Evolutionary conservation across 2,888 invertebrate species (phyloP).

Genomic region (Dicycla oo): DNA sequence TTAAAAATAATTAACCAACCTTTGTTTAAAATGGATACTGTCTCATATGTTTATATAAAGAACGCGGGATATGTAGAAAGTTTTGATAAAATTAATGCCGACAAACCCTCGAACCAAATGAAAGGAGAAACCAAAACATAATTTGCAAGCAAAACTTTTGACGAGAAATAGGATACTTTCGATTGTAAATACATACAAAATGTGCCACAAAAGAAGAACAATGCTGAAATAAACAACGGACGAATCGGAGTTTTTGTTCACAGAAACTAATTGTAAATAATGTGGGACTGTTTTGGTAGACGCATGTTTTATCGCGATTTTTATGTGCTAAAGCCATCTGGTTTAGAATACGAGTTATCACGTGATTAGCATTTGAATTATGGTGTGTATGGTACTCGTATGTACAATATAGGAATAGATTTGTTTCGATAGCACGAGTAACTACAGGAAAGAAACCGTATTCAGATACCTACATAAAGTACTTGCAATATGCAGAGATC

Average conservation of each 20-base stretch:
- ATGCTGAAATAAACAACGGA: constrained; percentile 77
- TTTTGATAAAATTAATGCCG: constrained; percentile 15
- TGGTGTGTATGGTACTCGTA: neutral
- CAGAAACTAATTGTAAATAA: constrained; percentile 69
- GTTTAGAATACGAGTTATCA: neutral
- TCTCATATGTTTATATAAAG: constrained; percentile 10
- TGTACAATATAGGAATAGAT: neutral
- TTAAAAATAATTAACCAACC: neutral
- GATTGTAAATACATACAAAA: constrained; percentile 49
- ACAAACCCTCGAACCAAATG: constrained; percentile 15
- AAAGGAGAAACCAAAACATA: constrained; percentile 22
- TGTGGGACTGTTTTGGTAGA: constrained; percentile 36
- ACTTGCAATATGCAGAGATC: neutral
- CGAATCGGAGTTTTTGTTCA: constrained; percentile 75
- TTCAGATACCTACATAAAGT: neutral
- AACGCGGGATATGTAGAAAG: constrained; percentile 1
- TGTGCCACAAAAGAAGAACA: constrained; percentile 63
- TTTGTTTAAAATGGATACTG: neutral
- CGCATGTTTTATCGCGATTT: constrained; percentile 36
- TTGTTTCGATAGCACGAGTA: neutral
- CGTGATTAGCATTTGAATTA: neutral
- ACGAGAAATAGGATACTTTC: constrained; percentile 45
- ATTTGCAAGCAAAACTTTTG: constrained; percentile 28
- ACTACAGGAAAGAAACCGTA: neutral
- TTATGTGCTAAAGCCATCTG: constrained; percentile 37